Evolutionary conservation across 2,797 vertebrate genomes (phyloP).

Genomic region (Arnoldichthys spilopterus): DNA sequence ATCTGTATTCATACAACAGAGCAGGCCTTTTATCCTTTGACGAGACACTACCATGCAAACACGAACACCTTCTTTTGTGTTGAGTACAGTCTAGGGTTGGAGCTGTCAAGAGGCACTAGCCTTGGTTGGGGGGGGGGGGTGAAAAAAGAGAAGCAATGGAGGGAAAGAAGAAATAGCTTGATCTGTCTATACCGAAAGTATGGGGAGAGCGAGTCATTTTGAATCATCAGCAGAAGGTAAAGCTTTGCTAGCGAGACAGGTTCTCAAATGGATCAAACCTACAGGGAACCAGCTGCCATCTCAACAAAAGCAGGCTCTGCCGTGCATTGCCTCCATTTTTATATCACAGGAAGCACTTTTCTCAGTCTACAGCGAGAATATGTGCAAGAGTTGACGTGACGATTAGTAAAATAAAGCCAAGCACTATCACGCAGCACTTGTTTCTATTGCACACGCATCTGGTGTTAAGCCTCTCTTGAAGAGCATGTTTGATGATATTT

Average conservation of each 20-base stretch:
- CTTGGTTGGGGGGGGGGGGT: background rate
- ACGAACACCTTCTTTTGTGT: constrained; percentile 69
- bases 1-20: constrained; percentile 72
- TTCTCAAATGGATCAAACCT: constrained; percentile 53
- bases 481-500: background rate
- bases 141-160: background rate
- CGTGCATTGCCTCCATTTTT: constrained; percentile 43
- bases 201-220: constrained; percentile 31
- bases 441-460: background rate
- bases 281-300: constrained; percentile 44
- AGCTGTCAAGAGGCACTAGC: constrained; percentile 45
- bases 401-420: constrained; percentile 24
- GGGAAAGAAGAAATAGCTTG: constrained; percentile 40
- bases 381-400: constrained; percentile 21
- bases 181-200: constrained; percentile 40
- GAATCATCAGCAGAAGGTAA: constrained; percentile 38
- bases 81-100: constrained; percentile 5
- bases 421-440: background rate
- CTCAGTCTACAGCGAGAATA: constrained; percentile 26
- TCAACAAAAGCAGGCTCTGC: constrained; percentile 47
- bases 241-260: constrained; percentile 43
- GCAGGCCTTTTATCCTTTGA: constrained; percentile 70
- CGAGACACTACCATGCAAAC: constrained; percentile 60
- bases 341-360: constrained; percentile 45
- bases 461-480: background rate